phyloP scores from a whole-genome alignment of 2,113 vertebrate genomes.

The Gnathonemus longibarbis region DNA sequence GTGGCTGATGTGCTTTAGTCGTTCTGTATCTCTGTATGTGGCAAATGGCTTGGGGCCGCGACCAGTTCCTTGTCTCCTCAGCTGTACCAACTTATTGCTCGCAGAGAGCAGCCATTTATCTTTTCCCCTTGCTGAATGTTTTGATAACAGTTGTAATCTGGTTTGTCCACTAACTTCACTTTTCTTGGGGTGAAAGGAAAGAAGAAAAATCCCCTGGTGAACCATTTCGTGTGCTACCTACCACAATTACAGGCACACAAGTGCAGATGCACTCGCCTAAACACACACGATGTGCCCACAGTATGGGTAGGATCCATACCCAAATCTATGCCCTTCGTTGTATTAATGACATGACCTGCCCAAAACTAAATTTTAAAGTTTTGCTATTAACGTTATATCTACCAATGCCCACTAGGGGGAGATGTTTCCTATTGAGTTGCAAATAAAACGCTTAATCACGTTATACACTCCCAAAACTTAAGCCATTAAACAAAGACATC shows the following conservation, averaged over 20 bases:
- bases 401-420: slow-evolving; percentile 60
- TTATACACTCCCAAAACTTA: background rate
- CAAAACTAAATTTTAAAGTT: background rate
- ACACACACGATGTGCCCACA: background rate
- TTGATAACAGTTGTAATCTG: slow-evolving; percentile 19
- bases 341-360: background rate
- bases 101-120: slow-evolving; percentile 3
- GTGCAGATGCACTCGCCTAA: no score
- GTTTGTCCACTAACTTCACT: background rate
- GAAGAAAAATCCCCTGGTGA: background rate
- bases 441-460: background rate
- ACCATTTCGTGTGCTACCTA: background rate
- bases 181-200: slow-evolving; percentile 15
- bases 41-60: background rate
- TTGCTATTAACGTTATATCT: background rate
- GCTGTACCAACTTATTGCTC: slow-evolving; percentile 3
- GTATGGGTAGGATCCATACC: background rate
- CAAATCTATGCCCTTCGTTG: background rate
- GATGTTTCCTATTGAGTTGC: slow-evolving; percentile 44
- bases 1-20: background rate
- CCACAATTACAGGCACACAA: background rate
- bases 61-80: background rate
- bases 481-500: background rate
- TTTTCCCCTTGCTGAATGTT: slow-evolving; percentile 8
- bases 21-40: background rate